Base-by-base conservation (phyloP, 1,140 invertebrate genomes). In the Hyles euphorbiae region DNA sequence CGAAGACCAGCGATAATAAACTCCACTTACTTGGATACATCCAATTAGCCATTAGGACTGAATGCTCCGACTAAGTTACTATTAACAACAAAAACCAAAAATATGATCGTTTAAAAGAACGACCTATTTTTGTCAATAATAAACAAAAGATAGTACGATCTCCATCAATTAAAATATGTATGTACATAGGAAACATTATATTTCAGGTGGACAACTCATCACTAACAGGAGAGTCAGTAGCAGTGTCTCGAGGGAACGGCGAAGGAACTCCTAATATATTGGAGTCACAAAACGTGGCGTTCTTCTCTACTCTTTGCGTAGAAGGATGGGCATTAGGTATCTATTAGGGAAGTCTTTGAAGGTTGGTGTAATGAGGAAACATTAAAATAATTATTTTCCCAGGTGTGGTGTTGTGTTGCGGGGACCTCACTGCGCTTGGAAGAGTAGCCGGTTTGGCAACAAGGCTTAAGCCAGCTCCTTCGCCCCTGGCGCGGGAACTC, bases 201-300 rank as follows among this genome's bases (percentile, higher is more conserved):
- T 69, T 58, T 67, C 5, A 87, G 83, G 83, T 87, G n/a, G 83
- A 87, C 56, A 87, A 85, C 49, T 87, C 83, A 8, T 83, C 84
- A 22, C 64, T 85, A 46, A 85, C 82, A 10, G 84, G 82, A 0
- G 84, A 87, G 65, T 70, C 71, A 8, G 61, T 78, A 33, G 84
- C 84, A 3, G 81, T 86, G 33, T 11, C 73, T 12, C 71, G 83
- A 7, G 66, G 73, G 52, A 86, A 88, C 52, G 70, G 68, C 3
- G 85, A 88, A 46, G 85, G 85, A 6, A 74, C 69, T 12, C 45
- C 67, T 7, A 88, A 86, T 54, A 85, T 88, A 53, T 63, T 83
- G 46, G 85, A 88, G 64, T 88, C 85, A 2, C 69, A 68, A 43
- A 88, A 88, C 65, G 79, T 88, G 36, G 83, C 83, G 6, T 88